Evolutionary conservation across 2,113 vertebrate species (phyloP).

Genomic region (Corythornis cristatus): DNA sequence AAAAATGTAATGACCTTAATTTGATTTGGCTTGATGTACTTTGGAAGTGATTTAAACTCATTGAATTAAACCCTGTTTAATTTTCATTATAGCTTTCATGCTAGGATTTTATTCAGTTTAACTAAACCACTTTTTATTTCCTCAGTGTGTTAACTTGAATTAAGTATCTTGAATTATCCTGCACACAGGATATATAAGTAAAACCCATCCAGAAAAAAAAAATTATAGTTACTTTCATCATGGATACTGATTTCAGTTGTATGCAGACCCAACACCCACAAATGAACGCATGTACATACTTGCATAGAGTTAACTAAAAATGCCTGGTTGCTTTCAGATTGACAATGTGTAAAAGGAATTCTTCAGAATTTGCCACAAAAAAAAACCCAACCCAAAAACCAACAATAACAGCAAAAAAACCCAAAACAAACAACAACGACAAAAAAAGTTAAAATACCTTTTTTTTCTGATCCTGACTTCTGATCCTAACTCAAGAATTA

Average conservation of each 20-base stretch:
- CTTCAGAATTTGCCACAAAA: neutral
- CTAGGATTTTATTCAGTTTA: slow-evolving; percentile 3
- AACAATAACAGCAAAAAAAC: neutral
- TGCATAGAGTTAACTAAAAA: neutral
- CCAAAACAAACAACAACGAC: neutral
- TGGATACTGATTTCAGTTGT: neutral
- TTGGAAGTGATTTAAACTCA: neutral
- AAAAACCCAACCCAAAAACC: neutral
- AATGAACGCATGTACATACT: fast-evolving
- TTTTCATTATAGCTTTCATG: slow-evolving; percentile 37
- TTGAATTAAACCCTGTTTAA: slow-evolving; percentile 26
- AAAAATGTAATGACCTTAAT: slow-evolving; percentile 9
- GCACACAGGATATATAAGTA: neutral
- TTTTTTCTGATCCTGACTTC: neutral
- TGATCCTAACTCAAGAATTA: neutral
- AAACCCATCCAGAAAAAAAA: neutral
- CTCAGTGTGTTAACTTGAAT: neutral
- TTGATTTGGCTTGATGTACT: slow-evolving; percentile 40
- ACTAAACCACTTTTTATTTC: neutral
- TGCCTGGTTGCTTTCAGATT: neutral
- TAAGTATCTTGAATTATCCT: neutral
- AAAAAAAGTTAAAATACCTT: neutral
- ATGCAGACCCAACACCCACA: fast-evolving
- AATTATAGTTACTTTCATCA: neutral
- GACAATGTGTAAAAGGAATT: neutral